Percentiles rank a stretch among this genome's conserved stretches.
Evolutionary conservation across 2,113 vertebrate species (phyloP).

Genomic region (Notothenia coriiceps): DNA sequence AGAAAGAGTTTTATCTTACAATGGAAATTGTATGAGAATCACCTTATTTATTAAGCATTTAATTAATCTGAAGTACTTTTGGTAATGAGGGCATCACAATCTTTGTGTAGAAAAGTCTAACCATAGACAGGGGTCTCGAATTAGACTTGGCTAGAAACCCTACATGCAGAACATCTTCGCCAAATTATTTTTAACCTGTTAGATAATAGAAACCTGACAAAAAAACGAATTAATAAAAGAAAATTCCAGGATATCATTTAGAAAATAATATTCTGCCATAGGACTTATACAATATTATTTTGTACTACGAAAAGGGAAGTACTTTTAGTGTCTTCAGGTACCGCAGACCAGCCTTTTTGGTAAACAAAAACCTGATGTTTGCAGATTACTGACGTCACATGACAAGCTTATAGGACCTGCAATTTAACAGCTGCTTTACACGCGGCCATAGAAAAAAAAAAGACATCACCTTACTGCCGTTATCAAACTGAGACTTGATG

Average conservation of each 20-base stretch:
- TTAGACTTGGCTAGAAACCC: no score
- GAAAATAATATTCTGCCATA: background rate
- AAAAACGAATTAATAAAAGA: background rate
- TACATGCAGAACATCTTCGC: no score
- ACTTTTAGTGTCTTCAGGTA: background rate
- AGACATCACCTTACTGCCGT: background rate
- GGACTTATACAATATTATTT: background rate
- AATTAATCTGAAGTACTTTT: no score
- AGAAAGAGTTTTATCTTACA: background rate
- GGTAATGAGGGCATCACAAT: no score
- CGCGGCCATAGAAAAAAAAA: background rate
- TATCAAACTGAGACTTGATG: slow-evolving; percentile 4
- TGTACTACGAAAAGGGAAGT: background rate
- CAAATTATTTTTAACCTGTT: no score
- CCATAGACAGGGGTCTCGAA: no score
- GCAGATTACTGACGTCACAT: slow-evolving; percentile 4
- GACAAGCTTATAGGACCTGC: background rate
- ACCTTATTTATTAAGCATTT: no score
- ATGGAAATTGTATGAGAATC: no score
- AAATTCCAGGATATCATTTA: background rate
- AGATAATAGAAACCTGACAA: no score
- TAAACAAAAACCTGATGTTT: slow-evolving; percentile 16
- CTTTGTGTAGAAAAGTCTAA: no score
- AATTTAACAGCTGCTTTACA: background rate
- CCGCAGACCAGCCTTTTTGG: slow-evolving; percentile 22